These are phyloP conservation scores for Amazona vittata DNA, from an alignment of 2,113 vertebrate species.

Conservation along the genomic window DNA sequence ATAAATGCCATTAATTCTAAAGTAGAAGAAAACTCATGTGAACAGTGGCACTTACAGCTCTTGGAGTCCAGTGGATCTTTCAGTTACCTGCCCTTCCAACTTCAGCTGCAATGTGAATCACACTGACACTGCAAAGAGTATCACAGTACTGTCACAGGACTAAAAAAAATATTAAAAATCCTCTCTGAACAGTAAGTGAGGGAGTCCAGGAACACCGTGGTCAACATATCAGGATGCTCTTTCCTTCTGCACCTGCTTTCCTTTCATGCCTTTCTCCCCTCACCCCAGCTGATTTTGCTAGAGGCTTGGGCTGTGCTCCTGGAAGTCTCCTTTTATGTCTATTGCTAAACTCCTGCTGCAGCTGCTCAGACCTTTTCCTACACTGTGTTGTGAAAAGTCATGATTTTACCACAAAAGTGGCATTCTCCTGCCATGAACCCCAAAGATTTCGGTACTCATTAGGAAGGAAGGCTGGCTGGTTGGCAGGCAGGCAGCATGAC, in stretches of 20 bases:
- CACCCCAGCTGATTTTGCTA: background rate
- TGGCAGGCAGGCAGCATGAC: constrained; percentile 42
- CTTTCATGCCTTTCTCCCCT: background rate
- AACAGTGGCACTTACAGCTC: background rate
- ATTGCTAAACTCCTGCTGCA: background rate
- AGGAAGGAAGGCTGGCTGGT: constrained; percentile 39
- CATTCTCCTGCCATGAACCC: background rate
- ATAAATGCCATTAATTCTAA: background rate
- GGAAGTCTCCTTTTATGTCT: background rate
- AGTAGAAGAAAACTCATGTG: background rate
- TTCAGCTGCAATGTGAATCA: background rate
- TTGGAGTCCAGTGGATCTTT: background rate
- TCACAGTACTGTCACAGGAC: background rate
- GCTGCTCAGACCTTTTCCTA: constrained; percentile 16
- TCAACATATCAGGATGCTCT: background rate
- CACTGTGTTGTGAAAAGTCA: constrained; percentile 10
- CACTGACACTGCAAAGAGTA: background rate
- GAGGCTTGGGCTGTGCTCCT: background rate
- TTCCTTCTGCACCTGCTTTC: background rate
- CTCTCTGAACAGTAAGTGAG: background rate
- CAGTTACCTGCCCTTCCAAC: background rate
- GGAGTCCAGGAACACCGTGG: background rate
- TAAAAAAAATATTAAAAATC: background rate
- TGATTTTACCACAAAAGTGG: constrained; percentile 17
- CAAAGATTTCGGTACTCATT: background rate